These are phyloP conservation scores for Dioctria rufipes DNA, from an alignment of 2,888 invertebrate genomes.

Conservation along the genomic window DNA sequence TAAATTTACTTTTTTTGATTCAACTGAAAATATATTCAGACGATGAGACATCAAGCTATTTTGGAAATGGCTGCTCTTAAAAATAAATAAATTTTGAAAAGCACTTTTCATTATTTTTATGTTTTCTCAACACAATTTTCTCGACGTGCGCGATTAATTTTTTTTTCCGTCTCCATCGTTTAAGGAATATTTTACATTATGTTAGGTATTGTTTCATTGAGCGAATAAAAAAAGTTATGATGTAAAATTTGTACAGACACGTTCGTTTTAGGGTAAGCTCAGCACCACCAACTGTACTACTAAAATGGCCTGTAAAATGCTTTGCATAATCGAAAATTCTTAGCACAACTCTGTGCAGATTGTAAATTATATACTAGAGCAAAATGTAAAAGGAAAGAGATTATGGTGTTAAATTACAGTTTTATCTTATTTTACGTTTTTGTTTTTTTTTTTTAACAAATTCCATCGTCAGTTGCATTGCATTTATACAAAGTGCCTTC, in stretches of 20 bases:
- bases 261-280: not conserved
- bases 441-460: slow-evolving; percentile 19
- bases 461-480: slow-evolving; percentile 30
- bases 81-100: slow-evolving; percentile 36
- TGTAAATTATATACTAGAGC: slow-evolving; percentile 21
- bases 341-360: slow-evolving; percentile 4
- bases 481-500: slow-evolving; percentile 31
- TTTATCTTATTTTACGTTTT: slow-evolving; percentile 18
- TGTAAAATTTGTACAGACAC: not conserved
- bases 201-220: not conserved
- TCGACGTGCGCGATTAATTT: not conserved
- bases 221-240: slow-evolving; percentile 3
- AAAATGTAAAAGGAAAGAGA: slow-evolving; percentile 10
- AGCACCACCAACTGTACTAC: not conserved
- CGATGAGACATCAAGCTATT: slow-evolving; percentile 39
- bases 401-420: slow-evolving; percentile 35
- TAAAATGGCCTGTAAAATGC: not conserved
- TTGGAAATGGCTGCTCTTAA: not conserved
- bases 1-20: slow-evolving; percentile 45
- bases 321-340: slow-evolving; percentile 47
- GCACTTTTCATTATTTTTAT: not conserved
- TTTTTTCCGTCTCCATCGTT: not conserved
- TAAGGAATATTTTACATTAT: not conserved
- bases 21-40: slow-evolving; percentile 43
- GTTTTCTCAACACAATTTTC: slow-evolving; percentile 3